Evolutionary conservation across 2,797 vertebrate species (phyloP), one percentile per base, ranked within the genome.

Genomic region (Fistularia commersonii): DNA sequence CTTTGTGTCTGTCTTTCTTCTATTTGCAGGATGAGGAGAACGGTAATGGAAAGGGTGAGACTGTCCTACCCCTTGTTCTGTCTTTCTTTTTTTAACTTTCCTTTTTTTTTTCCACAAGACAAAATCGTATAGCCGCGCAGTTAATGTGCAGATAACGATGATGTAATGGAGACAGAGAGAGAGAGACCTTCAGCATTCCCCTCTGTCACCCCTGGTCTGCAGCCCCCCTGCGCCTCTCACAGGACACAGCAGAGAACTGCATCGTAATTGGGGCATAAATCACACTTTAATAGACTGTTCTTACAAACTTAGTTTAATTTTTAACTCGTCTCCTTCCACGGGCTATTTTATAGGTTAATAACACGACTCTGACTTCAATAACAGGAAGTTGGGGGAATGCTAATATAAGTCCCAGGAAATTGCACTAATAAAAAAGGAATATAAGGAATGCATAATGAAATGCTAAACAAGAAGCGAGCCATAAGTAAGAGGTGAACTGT

Each of bases 1-100:
- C 15, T 50, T 23, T 34, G n/a, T n/a, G 5, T 66, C 6, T 64
- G 23, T 74, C n/a, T 66, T 43, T 76, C 8, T 83, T 33, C 68
- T 14, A 3, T 70, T 58, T 60, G 44, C 80, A 91, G 89, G 88
- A 91, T 68, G 88, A 91, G 74, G 89, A 90, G 78, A 91, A 91
- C 15, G 87, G 88, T 12, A 91, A 91, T 7, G 88, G 81, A 62
- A 91, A 87, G 56, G 89, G 89, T 91, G 44, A 84, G 84, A 23
- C 23, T 23, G 23, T 23, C 23, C 23, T 23, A 23, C 23, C 23
- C 4, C 23, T 23, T 4, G 4, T 23, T 23, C 23, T 23, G 23
- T 23, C 70, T 45, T 12, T 39, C 8, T 45, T 8, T n/a, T 48
- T 38, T 45, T 23, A 8, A 23, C 23, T 12, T 31, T 31, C 15